Evolutionary conservation across 1,140 invertebrate genomes (phyloP).

Genomic region (Himalopsyche phryganea): DNA sequence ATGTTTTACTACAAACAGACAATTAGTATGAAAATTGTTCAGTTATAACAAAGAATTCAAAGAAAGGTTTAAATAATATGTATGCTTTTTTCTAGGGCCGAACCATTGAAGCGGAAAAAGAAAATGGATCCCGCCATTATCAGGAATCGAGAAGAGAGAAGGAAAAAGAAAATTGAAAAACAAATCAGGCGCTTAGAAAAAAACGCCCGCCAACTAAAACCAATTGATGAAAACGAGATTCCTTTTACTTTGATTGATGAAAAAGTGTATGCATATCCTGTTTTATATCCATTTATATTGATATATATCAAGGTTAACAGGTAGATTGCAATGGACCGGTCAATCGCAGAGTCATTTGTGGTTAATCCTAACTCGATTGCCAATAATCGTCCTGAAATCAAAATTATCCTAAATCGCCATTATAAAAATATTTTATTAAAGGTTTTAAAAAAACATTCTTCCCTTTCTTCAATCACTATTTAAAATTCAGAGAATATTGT

Average conservation of each 20-base stretch:
- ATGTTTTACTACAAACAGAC: slow-evolving; percentile 3
- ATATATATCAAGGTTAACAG: no score
- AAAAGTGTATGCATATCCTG: slow-evolving; percentile 55
- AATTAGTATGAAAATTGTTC: not conserved
- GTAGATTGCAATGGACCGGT: no score
- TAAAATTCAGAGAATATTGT: no score
- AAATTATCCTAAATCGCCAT: no score
- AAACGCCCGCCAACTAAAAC: slow-evolving; percentile 72
- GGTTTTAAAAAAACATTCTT: no score
- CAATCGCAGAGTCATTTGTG: no score
- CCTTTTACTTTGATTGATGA: slow-evolving; percentile 64
- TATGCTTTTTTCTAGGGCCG: slow-evolving; percentile 45
- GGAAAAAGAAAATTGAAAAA: slow-evolving; percentile 77
- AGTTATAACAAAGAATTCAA: not conserved
- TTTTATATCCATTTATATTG: no score
- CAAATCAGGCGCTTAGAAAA: slow-evolving; percentile 75
- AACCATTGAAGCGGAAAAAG: slow-evolving; percentile 87
- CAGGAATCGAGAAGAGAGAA: slow-evolving; percentile 74
- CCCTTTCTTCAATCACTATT: no score
- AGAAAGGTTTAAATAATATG: not conserved
- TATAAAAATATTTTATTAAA: no score
- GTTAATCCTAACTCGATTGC: no score
- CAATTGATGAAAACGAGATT: slow-evolving; percentile 75
- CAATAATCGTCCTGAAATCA: no score
- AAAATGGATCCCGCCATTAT: slow-evolving; percentile 75